Conservation (phyloP, 2,797 vertebrate species). For the Gadopsis marmoratus region DNA sequence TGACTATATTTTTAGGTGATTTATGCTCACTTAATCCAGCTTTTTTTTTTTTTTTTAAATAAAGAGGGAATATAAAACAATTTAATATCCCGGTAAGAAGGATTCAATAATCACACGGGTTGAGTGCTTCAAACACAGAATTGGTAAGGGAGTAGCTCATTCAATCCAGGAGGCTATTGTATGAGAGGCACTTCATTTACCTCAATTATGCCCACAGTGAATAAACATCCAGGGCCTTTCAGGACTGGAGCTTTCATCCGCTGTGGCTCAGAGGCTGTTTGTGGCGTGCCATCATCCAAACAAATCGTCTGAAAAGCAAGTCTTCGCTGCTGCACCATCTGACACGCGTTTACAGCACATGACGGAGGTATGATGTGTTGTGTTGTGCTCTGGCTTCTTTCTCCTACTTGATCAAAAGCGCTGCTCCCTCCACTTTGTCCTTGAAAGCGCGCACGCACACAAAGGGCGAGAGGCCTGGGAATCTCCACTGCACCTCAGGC, state of each 20-base stretch:
- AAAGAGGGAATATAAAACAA: constrained; percentile 3
- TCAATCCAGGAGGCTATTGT: constrained; percentile 55
- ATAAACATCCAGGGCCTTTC: constrained; percentile 34
- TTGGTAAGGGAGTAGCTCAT: constrained; percentile 31
- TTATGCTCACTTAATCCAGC: background rate
- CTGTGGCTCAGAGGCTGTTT: constrained; percentile 18
- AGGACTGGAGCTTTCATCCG: constrained; percentile 25
- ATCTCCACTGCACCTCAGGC: constrained; percentile 28
- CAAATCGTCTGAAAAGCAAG: background rate
- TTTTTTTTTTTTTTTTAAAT: background rate
- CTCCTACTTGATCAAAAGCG: constrained; percentile 9
- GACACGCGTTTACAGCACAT: background rate
- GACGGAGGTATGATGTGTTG: background rate
- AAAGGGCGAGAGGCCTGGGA: constrained; percentile 27
- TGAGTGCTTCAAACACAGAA: constrained; percentile 10
- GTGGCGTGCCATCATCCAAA: background rate
- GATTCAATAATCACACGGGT: constrained; percentile 20
- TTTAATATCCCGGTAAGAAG: constrained; percentile 10
- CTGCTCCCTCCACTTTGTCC: constrained; percentile 19
- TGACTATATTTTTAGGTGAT: background rate
- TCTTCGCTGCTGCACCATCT: background rate
- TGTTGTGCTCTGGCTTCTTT: background rate
- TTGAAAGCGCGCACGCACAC: constrained; percentile 36
- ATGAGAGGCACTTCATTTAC: constrained; percentile 61
- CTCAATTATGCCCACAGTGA: constrained; percentile 43